phyloP scores from a whole-genome alignment of 2,888 invertebrate genomes.

The Aporophyla nigra region DNA sequence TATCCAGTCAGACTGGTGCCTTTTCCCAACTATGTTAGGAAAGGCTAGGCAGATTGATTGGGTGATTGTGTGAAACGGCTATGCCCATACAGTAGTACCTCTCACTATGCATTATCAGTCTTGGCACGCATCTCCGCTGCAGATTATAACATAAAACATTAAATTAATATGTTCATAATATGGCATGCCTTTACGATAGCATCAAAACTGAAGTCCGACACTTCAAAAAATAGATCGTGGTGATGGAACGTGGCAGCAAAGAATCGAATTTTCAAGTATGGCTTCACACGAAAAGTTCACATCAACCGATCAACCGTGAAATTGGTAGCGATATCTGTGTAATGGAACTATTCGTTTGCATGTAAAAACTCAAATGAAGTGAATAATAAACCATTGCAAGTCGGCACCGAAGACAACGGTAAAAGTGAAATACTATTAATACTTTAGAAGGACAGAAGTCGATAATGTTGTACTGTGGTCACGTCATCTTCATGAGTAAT shows the following conservation, averaged over 20 bases:
- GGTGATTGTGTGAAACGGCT: not conserved
- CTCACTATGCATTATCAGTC: not conserved
- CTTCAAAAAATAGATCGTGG: slow-evolving; percentile 3
- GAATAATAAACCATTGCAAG: slow-evolving; percentile 6
- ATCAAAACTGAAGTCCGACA: not conserved
- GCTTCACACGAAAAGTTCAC: slow-evolving; percentile 3
- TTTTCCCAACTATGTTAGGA: too few relatives aligned
- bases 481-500: slow-evolving; percentile 6
- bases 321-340: slow-evolving; percentile 26
- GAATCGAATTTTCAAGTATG: slow-evolving; percentile 6
- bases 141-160: not conserved
- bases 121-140: not conserved
- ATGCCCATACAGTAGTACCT: not conserved
- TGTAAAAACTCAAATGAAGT: slow-evolving; percentile 32
- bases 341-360: slow-evolving; percentile 25
- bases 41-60: too few relatives aligned
- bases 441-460: slow-evolving; percentile 14
- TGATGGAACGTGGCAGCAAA: not conserved
- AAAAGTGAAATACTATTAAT: slow-evolving; percentile 28
- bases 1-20: too few relatives aligned
- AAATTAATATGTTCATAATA: not conserved
- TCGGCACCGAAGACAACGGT: slow-evolving; percentile 28
- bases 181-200: not conserved
- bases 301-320: slow-evolving; percentile 42
- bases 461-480: slow-evolving; percentile 19